These are phyloP conservation scores for Diacarnus erythraeanus DNA, from an alignment of 37 sponge, comb jelly and placozoan genomes.

Conservation along the genomic window DNA sequence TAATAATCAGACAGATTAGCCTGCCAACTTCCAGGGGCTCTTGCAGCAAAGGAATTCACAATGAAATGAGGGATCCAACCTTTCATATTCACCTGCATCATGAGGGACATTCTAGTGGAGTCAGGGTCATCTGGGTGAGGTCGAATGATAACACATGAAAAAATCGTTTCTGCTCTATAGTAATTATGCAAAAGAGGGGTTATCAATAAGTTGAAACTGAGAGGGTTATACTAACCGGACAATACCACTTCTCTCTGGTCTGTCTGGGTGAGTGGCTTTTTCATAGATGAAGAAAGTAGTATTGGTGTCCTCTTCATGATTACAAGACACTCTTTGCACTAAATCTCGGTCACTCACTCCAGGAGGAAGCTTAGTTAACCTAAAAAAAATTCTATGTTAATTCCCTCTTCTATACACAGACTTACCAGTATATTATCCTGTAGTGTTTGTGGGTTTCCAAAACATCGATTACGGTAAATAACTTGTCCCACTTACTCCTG, in stretches of 20 bases:
- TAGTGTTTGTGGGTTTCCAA: slow-evolving; percentile 42
- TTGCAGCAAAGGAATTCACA: slow-evolving; percentile 48
- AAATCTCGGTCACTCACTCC: slow-evolving; percentile 43
- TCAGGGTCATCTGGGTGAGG: slow-evolving; percentile 56
- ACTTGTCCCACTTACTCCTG: slow-evolving; percentile 55
- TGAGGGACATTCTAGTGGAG: slow-evolving; percentile 48
- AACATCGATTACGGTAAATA: slow-evolving; percentile 48
- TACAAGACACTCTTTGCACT: slow-evolving; percentile 27
- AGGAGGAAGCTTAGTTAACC: slow-evolving; percentile 44
- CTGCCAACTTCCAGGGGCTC: slow-evolving; percentile 57
- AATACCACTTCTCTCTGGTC: slow-evolving; percentile 1
- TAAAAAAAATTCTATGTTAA: neutral
- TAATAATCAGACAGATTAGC: slow-evolving; percentile 39
- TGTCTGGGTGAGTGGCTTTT: slow-evolving; percentile 32
- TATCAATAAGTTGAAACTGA: neutral
- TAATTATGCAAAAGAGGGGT: neutral
- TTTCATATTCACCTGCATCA: slow-evolving; percentile 65
- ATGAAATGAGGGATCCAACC: slow-evolving; percentile 77
- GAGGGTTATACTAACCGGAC: slow-evolving; percentile 1
- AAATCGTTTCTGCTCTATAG: slow-evolving; percentile 67
- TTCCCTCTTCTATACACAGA: too few relatives aligned
- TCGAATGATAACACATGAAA: slow-evolving; percentile 57
- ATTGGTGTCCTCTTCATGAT: slow-evolving; percentile 36
- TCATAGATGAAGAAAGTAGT: slow-evolving; percentile 40
- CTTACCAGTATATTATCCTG: slow-evolving; percentile 67